Evolutionary conservation across 2,113 vertebrate species (phyloP), one percentile per base, ranked within the genome.

Genomic region (Urocitellus parryii): DNA sequence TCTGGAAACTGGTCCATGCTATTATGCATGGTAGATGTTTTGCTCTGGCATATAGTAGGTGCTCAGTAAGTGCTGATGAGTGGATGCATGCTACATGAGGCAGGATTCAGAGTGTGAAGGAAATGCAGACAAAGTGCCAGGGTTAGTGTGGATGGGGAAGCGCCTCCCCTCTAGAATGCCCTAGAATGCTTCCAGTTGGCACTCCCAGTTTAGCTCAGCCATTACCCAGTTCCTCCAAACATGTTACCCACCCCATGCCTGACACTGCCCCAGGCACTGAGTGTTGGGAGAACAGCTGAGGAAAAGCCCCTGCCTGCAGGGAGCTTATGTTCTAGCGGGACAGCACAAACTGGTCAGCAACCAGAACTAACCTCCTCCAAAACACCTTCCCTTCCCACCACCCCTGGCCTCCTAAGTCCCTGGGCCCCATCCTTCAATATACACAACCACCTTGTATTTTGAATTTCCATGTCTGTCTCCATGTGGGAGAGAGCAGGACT

Each of bases 151-250:
- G 25, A 63, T 63, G 61, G 61, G 58, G 61, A 63, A 63, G 34
- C 4, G 2, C 37, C 18, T 39, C 27, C 34, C 18, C 61, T 3
- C 61, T 63, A 63, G 61, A 63, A 63, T 24, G 58, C 58, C 45
- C 45, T 45, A 45, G 45, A 45, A 45, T 8, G 0, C 56, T 17
- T 17, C 53, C 81, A 34, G 5, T 13, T 32, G 16, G 27, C 70
- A 9, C 9, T 27, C 73, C 37, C 24, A n/a, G 2, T 2, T 8
- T 16, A 7, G 74, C 81, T 86, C 42, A 39, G 42, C 22, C 10
- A 20, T 68, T n/a, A 4, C 63, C 39, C 0, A 0, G 3, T 32
- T 20, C 29, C n/a, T n/a, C 67, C 39, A 20, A 2, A 4, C 42
- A 25, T n/a, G 24, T 6, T 37, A 27, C 58, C 48, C 10, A 27